phyloP scores from a whole-genome alignment of 2,113 vertebrate species.

The Mirza zaza region DNA sequence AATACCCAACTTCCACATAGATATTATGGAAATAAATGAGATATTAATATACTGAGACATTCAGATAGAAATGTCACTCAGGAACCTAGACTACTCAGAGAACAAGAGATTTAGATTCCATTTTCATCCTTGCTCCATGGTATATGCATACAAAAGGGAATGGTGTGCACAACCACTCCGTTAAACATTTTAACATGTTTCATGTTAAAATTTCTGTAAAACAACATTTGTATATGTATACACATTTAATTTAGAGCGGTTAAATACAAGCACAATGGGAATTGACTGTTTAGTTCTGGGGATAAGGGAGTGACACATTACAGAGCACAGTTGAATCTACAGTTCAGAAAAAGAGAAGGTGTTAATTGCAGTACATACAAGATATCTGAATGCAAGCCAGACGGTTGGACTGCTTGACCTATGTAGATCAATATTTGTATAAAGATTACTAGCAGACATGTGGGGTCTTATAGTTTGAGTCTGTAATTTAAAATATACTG shows the following conservation, averaged over 20 bases:
- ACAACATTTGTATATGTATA: too few species aligned
- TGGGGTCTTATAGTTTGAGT: neutral
- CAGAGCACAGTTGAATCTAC: neutral
- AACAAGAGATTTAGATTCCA: neutral
- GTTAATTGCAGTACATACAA: neutral
- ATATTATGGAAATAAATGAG: neutral
- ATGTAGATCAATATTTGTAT: neutral
- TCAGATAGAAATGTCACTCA: neutral
- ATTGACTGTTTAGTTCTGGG: neutral
- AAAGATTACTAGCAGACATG: neutral
- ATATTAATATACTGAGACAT: neutral
- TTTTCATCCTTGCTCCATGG: neutral
- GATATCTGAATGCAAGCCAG: neutral
- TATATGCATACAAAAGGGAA: neutral
- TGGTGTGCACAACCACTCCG: neutral
- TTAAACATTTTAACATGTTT: too few species aligned
- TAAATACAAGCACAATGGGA: neutral
- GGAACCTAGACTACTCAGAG: neutral
- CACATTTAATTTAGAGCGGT: neutral
- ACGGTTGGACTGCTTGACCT: neutral
- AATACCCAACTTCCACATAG: neutral
- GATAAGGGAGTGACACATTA: neutral
- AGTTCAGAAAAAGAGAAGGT: neutral
- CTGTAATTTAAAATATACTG: neutral
- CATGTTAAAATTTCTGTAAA: too few species aligned